Percentiles rank a stretch among this genome's conserved stretches.
Evolutionary conservation across 1,140 invertebrate genomes (phyloP).

Genomic region (Drosophila setifemur): DNA sequence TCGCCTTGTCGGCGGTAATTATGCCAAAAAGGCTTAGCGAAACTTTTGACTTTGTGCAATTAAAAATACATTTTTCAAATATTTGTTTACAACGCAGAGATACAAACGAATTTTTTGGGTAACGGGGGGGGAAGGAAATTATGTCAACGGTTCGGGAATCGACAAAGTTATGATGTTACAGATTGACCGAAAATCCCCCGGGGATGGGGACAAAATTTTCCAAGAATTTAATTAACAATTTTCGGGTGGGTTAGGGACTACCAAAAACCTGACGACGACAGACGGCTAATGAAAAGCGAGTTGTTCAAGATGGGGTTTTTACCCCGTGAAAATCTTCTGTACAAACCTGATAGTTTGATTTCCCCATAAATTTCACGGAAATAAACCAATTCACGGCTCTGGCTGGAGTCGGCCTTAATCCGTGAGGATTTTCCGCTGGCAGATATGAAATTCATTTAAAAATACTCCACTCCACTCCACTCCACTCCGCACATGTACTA

Average conservation of each 20-base stretch:
- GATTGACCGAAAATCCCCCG: conserved; percentile 20
- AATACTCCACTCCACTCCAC: conserved; percentile 7
- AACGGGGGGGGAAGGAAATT: conserved; percentile 4
- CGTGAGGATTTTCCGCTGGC: conserved; percentile 27
- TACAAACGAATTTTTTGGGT: conserved; percentile 17
- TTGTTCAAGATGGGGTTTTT: neutral
- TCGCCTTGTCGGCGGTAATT: conserved; percentile 43
- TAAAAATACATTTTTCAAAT: conserved; percentile 78
- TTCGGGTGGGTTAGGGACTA: conserved; percentile 7
- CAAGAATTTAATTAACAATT: conserved; percentile 61
- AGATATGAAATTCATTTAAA: conserved; percentile 56
- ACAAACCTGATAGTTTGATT: conserved; percentile 4
- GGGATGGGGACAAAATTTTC: conserved; percentile 24
- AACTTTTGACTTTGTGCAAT: conserved; percentile 76
- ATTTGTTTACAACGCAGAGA: conserved; percentile 55
- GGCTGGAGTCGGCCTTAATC: conserved; percentile 40
- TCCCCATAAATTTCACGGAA: neutral
- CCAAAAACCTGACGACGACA: neutral
- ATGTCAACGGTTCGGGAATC: conserved; percentile 26
- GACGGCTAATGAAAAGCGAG: neutral
- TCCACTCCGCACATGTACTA: conserved; percentile 15
- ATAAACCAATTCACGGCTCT: neutral
- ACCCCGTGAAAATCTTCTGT: neutral
- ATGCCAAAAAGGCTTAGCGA: conserved; percentile 57
- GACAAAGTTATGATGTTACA: conserved; percentile 1